phyloP scores from a whole-genome alignment of 2,113 vertebrate species.

The Coturnix japonica region DNA sequence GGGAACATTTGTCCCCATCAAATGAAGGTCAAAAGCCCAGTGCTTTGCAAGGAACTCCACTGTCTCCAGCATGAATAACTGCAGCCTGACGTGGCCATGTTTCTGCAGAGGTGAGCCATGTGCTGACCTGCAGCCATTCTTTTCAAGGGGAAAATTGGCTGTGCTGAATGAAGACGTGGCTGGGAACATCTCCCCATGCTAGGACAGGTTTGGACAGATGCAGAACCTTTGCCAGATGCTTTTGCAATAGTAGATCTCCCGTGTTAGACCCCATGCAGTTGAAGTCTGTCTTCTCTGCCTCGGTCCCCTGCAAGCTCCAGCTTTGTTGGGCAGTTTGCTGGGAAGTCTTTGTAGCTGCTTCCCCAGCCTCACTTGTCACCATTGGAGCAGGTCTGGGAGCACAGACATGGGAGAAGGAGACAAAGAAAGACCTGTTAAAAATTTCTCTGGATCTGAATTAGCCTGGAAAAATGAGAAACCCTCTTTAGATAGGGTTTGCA shows the following conservation, averaged over 20 bases:
- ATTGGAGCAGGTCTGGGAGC: background rate
- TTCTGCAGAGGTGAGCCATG: background rate
- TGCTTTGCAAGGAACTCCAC: background rate
- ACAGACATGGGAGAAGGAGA: background rate
- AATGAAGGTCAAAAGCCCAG: background rate
- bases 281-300: background rate
- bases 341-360: background rate
- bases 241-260: background rate
- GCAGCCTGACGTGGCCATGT: background rate
- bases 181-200: background rate
- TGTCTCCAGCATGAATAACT: background rate
- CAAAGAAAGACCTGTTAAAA: background rate
- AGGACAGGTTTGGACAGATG: background rate
- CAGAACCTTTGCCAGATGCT: background rate
- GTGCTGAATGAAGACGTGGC: background rate
- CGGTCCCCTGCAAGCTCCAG: background rate
- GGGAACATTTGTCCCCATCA: accelerated
- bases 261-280: accelerated
- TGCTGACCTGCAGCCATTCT: background rate
- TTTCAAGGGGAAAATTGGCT: background rate
- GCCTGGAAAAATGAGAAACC: background rate
- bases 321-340: background rate
- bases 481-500: background rate
- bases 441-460: background rate
- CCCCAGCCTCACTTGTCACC: background rate